Evolutionary conservation across 2,888 invertebrate genomes (phyloP).

Genomic region (Apodemia duryi): DNA sequence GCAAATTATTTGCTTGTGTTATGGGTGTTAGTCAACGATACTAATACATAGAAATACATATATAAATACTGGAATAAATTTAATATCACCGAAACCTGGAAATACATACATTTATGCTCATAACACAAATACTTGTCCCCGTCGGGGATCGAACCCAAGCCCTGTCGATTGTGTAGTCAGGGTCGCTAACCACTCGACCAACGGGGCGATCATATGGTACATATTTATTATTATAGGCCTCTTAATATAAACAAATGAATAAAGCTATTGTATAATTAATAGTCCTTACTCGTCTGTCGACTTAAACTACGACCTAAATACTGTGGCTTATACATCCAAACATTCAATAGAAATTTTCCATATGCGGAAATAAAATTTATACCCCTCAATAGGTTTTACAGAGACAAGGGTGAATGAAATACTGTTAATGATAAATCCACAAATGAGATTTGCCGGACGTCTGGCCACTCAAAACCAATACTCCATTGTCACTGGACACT

Average conservation of each 20-base stretch:
- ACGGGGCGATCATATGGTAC: too few relatives aligned
- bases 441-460: constrained; percentile 78
- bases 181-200: too few relatives aligned
- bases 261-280: background rate
- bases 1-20: too few relatives aligned
- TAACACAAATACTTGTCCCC: too few relatives aligned
- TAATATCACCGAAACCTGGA: too few relatives aligned
- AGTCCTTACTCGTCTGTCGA: background rate
- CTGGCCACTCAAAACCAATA: constrained; percentile 73
- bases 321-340: constrained; percentile 37
- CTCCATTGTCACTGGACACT: constrained; percentile 71
- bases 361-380: constrained; percentile 72
- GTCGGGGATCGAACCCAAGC: too few relatives aligned
- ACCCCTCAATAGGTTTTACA: constrained; percentile 69
- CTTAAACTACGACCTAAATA: background rate
- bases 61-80: too few relatives aligned
- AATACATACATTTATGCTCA: too few relatives aligned
- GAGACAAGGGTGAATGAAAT: constrained; percentile 73
- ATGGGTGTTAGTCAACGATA: too few relatives aligned
- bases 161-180: too few relatives aligned
- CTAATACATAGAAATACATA: too few relatives aligned
- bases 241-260: background rate
- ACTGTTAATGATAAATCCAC: constrained; percentile 79
- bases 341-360: constrained; percentile 60
- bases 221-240: too few relatives aligned